A percentile compares a stretch with the other conserved stretches of the same genome.
phyloP scores from a whole-genome alignment of 2,888 invertebrate species.

The Flabesymbios commensalis region DNA sequence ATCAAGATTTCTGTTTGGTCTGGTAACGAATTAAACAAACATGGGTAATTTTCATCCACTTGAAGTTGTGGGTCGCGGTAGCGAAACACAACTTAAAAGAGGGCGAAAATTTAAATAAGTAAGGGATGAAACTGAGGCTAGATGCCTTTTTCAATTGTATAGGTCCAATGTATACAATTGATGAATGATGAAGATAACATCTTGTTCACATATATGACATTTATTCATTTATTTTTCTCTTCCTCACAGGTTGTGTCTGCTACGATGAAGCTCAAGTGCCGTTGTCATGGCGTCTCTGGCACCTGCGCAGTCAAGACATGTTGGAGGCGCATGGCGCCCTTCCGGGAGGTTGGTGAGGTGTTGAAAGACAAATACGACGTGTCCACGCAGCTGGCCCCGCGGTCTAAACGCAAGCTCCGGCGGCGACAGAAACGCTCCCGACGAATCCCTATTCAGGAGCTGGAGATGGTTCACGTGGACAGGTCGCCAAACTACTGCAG shows the following conservation, averaged over 20 bases:
- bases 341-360: conserved; percentile 27
- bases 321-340: conserved; percentile 33
- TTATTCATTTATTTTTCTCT: background rate
- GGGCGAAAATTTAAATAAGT: too few relatives aligned
- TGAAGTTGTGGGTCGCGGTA: too few relatives aligned
- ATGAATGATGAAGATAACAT: too few relatives aligned
- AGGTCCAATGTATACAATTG: too few relatives aligned
- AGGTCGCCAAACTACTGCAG: conserved; percentile 67
- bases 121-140: too few relatives aligned
- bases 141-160: too few relatives aligned
- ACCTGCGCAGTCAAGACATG: conserved; percentile 38
- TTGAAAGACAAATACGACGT: conserved; percentile 30
- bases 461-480: conserved; percentile 66
- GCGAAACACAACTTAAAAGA: too few relatives aligned
- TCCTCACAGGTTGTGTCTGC: too few relatives aligned
- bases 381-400: conserved; percentile 23
- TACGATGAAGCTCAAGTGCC: conserved; percentile 32
- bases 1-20: too few relatives aligned
- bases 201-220: background rate
- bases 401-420: conserved; percentile 21
- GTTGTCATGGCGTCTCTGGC: conserved; percentile 39
- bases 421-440: conserved; percentile 25
- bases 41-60: too few relatives aligned
- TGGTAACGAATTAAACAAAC: too few relatives aligned
- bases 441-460: conserved; percentile 60